Evolutionary conservation across 2,113 vertebrate genomes (phyloP), one percentile per base, ranked within the genome.

Genomic region (Paramisgurnus dabryanus): DNA sequence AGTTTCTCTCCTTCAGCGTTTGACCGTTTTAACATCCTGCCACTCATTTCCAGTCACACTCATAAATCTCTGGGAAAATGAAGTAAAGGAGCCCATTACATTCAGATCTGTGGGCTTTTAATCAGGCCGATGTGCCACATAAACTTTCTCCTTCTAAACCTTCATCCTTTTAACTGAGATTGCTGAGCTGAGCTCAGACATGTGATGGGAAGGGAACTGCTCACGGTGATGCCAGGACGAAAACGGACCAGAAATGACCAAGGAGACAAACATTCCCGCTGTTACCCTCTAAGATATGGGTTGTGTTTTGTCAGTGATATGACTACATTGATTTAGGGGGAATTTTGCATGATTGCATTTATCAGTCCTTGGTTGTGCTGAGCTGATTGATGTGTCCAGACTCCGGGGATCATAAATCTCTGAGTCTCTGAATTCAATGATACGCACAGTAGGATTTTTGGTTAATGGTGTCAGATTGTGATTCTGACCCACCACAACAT

Each of bases 121-220:
- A 92, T 91, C 90, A 91, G 89, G 76, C 81, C 63, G 80, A 79
- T 82, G 86, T 87, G 85, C 83, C 90, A 91, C 89, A 86, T 92
- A 91, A 92, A 91, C 90, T 88, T 89, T 90, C 90, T 90, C 91
- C 91, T 91, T 91, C 86, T 75, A 77, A 80, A 87, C 87, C 88
- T 85, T 83, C 75, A 82, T 81, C 83, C 65, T 64, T 89, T 88
- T 89, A 86, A 85, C 80, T 60, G 83, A 79, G 83, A 83, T 67
- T 81, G 53, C n/a, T 18, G 55, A 81, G 58, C 63, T 39, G 76
- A 58, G 63, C 5, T 43, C 40, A 6, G 40, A 65, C 11, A 7
- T 40, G 27, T 63, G 64, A 13, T 41, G 53, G 77, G 55, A n/a
- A 15, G 53, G 77, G 55, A n/a, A 15, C 66, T 64, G 78, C 18